Conservation (phyloP, 2,113 vertebrate species). For the Tor tambroides region DNA sequence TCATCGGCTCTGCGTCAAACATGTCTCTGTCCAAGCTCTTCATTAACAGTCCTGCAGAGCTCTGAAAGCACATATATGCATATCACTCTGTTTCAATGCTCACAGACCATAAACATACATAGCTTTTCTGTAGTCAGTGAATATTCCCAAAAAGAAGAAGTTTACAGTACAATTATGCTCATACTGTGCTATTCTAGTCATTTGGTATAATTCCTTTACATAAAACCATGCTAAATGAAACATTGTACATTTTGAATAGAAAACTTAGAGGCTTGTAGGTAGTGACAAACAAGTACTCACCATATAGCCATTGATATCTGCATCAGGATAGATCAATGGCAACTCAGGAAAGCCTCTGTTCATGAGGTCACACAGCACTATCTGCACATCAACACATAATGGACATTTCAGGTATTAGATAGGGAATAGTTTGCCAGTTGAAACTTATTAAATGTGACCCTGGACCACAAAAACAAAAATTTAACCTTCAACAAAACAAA, state of each 20-base stretch:
- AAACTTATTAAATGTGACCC: no score
- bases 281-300: slow-evolving; percentile 66
- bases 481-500: not conserved
- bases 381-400: slow-evolving; percentile 63
- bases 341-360: slow-evolving; percentile 81
- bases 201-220: no score
- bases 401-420: not conserved
- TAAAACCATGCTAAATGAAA: no score
- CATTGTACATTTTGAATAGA: not conserved
- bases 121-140: not conserved
- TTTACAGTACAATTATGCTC: no score
- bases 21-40: slow-evolving; percentile 79
- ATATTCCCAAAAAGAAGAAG: not conserved
- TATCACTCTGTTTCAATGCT: not conserved
- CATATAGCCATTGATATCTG: slow-evolving; percentile 77
- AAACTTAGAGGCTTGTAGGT: not conserved
- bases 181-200: no score
- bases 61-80: slow-evolving; percentile 62
- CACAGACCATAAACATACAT: not conserved
- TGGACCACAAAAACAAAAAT: not conserved
- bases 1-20: slow-evolving; percentile 81
- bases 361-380: slow-evolving; percentile 71
- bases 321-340: slow-evolving; percentile 77
- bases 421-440: no score
- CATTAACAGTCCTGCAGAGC: slow-evolving; percentile 79